Base-by-base conservation (phyloP, 2,797 vertebrate species). In the Myiotriccus ornatus region DNA sequence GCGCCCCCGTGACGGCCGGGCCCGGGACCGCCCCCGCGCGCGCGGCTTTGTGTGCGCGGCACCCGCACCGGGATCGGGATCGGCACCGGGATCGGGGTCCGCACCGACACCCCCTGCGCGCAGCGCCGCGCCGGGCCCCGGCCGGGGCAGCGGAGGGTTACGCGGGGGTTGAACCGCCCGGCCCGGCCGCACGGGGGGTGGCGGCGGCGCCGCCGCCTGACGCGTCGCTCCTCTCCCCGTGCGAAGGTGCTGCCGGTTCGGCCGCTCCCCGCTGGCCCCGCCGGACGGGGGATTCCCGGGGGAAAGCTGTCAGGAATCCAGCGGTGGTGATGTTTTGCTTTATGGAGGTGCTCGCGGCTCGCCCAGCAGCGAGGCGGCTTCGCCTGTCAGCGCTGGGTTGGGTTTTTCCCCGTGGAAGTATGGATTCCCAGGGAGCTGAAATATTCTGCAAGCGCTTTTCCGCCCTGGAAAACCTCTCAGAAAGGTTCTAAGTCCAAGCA, bases 1-100 rank as follows among this genome's bases (percentile, higher is more conserved):
- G 79, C 57, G 75, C 63, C 84, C 92, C 80, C 85, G 85, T 91
- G 89, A 91, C 89, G 65, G 84, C 43, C 41, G 64, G 37, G 67
- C 60, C 32, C 37, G 49, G 60, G 27, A 18, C 49, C 67, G 68
- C 81, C 81, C 60, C 69, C 81, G 43, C 59, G 16, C 34, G 80
- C 57, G 35, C 25, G 60, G 82, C 70, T 59, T 67, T 84, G 82
- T 76, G 62, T 52, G 44, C 20, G 44, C 60, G 65, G 18, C 5
- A 37, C 5, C 25, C 37, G 12, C 12, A 27, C 16, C 17, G 35
- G 35, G 15, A 57, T 10, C 23, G n/a, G 22, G 22, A 60, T 12
- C 25, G 57, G 52, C 10, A 35, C 13, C 74, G 44, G 10, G 7
- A 21, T 7, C 47, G 21, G 14, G 28, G 23, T 15, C 28, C 52